Percentiles rank a stretch among this genome's conserved stretches.
These are phyloP conservation scores for Microcebus tavaratra DNA, from an alignment of 2,113 vertebrate genomes.

Conservation along the genomic window DNA sequence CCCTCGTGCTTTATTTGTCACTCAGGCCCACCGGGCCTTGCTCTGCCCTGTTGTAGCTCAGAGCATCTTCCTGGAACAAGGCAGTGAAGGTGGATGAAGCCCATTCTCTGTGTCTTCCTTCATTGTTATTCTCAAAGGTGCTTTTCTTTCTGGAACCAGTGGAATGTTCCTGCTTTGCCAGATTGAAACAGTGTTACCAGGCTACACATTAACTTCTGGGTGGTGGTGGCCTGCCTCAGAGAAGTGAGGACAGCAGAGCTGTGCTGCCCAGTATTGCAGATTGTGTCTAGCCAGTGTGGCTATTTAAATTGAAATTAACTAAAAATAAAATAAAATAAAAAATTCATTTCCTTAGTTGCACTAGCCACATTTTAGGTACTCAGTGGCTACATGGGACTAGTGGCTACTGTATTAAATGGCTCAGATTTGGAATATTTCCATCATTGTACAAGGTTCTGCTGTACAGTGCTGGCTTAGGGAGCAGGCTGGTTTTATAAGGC, in stretches of 20 bases:
- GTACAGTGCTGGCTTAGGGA: not conserved
- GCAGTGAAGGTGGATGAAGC: not conserved
- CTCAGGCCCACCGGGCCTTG: not conserved
- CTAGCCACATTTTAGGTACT: not conserved
- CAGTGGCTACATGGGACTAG: not conserved
- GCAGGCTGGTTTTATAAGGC: not conserved
- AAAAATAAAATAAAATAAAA: not conserved
- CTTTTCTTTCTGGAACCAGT: not conserved
- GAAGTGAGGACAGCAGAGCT: not conserved
- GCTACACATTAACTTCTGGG: fast-evolving
- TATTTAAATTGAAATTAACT: not conserved
- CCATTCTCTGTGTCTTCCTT: not conserved
- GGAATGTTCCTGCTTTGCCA: not conserved
- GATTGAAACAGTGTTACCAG: not conserved
- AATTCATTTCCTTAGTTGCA: not conserved
- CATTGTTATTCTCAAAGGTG: not conserved
- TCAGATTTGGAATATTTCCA: not conserved
- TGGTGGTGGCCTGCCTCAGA: not conserved
- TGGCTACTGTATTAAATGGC: not conserved
- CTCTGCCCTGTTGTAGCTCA: not conserved
- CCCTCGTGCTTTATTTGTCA: not conserved
- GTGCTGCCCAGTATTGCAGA: not conserved
- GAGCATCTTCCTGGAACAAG: not conserved
- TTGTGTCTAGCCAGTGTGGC: no score
- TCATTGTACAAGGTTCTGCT: not conserved